These are phyloP conservation scores for Ophthalmolycus amberensis DNA, from an alignment of 2,113 vertebrate species.

Conservation along the genomic window DNA sequence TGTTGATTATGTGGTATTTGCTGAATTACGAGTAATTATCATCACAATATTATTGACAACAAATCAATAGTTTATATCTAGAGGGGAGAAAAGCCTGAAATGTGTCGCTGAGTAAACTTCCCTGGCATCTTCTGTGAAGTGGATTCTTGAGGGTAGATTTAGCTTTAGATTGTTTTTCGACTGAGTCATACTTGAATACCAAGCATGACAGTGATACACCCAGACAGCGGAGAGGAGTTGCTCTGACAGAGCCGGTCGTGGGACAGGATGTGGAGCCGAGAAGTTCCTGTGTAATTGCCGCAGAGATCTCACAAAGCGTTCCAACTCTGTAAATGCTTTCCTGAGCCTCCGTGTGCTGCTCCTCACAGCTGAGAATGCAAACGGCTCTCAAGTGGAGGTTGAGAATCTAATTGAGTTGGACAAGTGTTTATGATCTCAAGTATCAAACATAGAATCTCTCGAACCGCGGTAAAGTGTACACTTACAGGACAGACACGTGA, in stretches of 20 bases:
- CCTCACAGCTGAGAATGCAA: conserved; percentile 80
- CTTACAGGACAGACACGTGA: conserved; percentile 29
- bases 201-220: conserved; percentile 27
- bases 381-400: conserved; percentile 70
- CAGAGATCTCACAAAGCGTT: conserved; percentile 70
- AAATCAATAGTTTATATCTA: conserved; percentile 14
- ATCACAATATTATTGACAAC: conserved; percentile 25
- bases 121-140: background rate
- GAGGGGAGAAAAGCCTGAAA: background rate
- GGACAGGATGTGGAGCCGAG: conserved; percentile 72
- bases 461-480: conserved; percentile 47
- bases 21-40: conserved; percentile 48
- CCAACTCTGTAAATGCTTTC: conserved; percentile 73
- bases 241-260: conserved; percentile 67
- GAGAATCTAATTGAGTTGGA: conserved; percentile 64
- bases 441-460: conserved; percentile 58
- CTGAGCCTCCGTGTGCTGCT: conserved; percentile 69
- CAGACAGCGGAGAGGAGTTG: conserved; percentile 48
- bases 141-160: conserved; percentile 6
- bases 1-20: conserved; percentile 49
- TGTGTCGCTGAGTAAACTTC: background rate
- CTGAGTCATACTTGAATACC: conserved; percentile 45
- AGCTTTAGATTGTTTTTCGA: conserved; percentile 36
- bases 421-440: conserved; percentile 64
- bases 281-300: conserved; percentile 71